These are phyloP conservation scores for Pipa parva DNA, from an alignment of 2,113 vertebrate species.

Conservation along the genomic window DNA sequence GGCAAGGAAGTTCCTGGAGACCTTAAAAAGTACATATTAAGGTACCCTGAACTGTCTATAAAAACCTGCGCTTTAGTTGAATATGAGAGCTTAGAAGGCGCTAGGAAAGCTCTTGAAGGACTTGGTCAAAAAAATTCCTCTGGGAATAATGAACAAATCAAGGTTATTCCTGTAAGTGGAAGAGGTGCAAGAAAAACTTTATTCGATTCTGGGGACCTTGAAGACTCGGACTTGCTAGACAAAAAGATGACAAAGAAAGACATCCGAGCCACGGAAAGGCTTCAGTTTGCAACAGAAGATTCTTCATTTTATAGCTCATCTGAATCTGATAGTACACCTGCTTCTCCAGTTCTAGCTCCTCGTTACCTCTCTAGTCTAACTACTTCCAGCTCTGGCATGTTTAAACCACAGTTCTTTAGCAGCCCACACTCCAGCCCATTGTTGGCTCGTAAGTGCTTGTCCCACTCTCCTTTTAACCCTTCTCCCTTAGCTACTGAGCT, in stretches of 20 bases:
- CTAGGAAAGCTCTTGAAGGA: conserved; percentile 53
- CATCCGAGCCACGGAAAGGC: neutral
- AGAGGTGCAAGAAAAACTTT: conserved; percentile 44
- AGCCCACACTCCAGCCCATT: conserved; percentile 22
- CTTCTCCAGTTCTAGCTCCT: neutral
- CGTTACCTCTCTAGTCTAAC: neutral
- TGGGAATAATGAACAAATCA: conserved; percentile 13
- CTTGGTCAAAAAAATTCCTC: conserved; percentile 45
- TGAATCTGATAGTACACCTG: rapidly evolving
- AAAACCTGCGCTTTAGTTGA: conserved; percentile 66
- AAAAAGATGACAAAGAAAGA: conserved; percentile 29
- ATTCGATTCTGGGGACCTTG: conserved; percentile 6
- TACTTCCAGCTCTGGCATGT: conserved; percentile 26
- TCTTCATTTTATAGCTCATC: conserved; percentile 35
- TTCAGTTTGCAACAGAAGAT: neutral
- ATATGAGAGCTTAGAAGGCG: conserved; percentile 63
- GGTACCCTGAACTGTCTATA: conserved; percentile 61
- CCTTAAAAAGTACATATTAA: conserved; percentile 52
- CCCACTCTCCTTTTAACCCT: conserved; percentile 27
- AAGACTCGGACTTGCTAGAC: conserved; percentile 16
- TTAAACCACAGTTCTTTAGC: conserved; percentile 18
- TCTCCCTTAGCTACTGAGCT: conserved; percentile 25
- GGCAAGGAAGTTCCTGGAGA: conserved; percentile 66
- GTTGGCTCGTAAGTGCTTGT: conserved; percentile 20
- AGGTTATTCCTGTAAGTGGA: conserved; percentile 56